Percentiles rank a stretch among this genome's conserved stretches.
Conservation (phyloP, 2,888 invertebrate genomes). For the Gryllus longicercus region DNA sequence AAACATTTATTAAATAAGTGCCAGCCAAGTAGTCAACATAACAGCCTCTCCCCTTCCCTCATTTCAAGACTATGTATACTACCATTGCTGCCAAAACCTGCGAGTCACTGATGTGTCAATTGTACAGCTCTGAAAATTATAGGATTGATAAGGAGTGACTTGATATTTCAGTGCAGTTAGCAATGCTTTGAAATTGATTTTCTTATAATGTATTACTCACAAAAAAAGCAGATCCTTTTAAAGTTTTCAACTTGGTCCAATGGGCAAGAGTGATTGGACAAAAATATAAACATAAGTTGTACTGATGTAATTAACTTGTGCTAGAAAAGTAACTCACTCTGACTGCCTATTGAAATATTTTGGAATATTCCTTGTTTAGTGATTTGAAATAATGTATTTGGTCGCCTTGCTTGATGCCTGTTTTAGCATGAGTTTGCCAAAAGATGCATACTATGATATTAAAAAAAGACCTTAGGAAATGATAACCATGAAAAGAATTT, state of each 20-base stretch:
- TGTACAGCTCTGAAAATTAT: slow-evolving; percentile 4
- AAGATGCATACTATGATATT: neutral
- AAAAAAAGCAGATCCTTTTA: too few species aligned
- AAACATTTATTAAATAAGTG: neutral
- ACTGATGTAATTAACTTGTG: neutral
- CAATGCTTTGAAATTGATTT: neutral
- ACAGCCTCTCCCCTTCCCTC: neutral
- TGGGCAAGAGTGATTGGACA: neutral
- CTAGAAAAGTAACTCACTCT: neutral
- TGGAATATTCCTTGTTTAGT: neutral
- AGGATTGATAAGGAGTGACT: neutral
- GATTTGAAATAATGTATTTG: neutral
- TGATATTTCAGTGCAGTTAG: neutral
- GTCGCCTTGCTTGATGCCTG: slow-evolving; percentile 1
- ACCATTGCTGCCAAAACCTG: neutral
- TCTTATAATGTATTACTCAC: neutral
- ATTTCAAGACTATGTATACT: slow-evolving; percentile 2
- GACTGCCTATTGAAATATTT: neutral
- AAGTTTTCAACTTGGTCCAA: too few species aligned
- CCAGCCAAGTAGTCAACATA: slow-evolving; percentile 1
- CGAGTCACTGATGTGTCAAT: neutral
- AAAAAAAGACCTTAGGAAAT: neutral
- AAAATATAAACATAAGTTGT: neutral
- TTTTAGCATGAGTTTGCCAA: neutral
- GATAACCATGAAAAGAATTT: neutral